Evolutionary conservation across 2,888 invertebrate genomes (phyloP), one percentile per base, ranked within the genome.

Genomic region (Empis livida): DNA sequence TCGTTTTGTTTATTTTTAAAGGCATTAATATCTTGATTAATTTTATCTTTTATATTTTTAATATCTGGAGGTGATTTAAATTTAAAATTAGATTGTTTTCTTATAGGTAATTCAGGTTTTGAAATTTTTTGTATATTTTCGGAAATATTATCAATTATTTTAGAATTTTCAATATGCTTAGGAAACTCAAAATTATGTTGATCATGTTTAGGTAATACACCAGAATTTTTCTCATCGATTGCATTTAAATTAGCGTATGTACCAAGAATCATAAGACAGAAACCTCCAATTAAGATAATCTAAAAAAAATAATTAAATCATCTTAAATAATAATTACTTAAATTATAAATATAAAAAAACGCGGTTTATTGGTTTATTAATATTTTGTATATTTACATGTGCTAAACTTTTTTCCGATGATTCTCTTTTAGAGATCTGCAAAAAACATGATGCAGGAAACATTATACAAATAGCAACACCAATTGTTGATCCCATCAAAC

Each of bases 401-500:
- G 93, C 92, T 46, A 90, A 57, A 8, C 84, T 63, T 56, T 86
- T 76, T 62, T 93, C 93, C 55, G 84, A 88, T 0, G 89, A 87
- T 54, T 86, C 79, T 65, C 89, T 91, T 42, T 80, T 80, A 10
- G 87, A 85, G 50, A 93, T 79, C 52, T 82, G 79, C 31, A 93
- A 78, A 65, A 92, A 95, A 62, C 92, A 88, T 1, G 88, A 77
- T 0, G 94, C 87, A 0, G 97, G 97, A 60, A 95, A 87, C 60
- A 96, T 82, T 32, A 94, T 80, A 59, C 95, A 95, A 54, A 97
- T 84, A 54, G 91, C 78, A 13, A 92, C 86, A 0, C 97, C 97
- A 56, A 95, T 92, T 0, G 96, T 95, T 2, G 96, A 91, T 1
- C 97, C 97, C 35, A 93, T 84, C 32, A 97, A 71, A 0, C 95